A percentile compares a stretch with the other conserved stretches of the same genome.
These are phyloP conservation scores for Pseudorectes ferrugineus DNA, from an alignment of 2,113 vertebrate species.

Conservation along the genomic window DNA sequence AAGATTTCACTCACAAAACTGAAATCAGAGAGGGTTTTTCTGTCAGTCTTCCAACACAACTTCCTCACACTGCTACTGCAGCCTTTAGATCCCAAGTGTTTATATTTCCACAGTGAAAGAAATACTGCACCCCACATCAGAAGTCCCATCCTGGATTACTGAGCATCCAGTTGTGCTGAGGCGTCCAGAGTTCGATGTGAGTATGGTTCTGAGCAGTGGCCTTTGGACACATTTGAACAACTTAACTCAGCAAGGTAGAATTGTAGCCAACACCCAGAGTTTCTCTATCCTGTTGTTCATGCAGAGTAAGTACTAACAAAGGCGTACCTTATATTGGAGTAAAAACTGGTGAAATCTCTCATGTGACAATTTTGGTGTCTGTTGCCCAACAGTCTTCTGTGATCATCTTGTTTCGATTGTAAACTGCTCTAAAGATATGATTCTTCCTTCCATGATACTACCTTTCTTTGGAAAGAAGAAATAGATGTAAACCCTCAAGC, in stretches of 20 bases:
- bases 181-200: constrained; percentile 36
- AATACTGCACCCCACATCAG: constrained; percentile 33
- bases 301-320: background rate
- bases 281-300: background rate
- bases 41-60: background rate
- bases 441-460: background rate
- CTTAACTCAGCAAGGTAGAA: background rate
- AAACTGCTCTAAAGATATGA: background rate
- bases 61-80: background rate
- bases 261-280: background rate
- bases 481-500: background rate
- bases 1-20: background rate
- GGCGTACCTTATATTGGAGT: background rate
- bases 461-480: background rate
- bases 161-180: constrained; percentile 52
- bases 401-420: background rate
- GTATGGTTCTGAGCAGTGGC: background rate
- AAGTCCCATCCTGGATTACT: constrained; percentile 59
- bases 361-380: background rate
- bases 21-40: background rate
- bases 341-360: background rate
- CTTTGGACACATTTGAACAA: background rate
- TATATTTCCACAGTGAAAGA: constrained; percentile 70
- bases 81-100: background rate
- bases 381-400: background rate